Base-by-base conservation (phyloP, 2,888 invertebrate species). In the Clitarchus hookeri region DNA sequence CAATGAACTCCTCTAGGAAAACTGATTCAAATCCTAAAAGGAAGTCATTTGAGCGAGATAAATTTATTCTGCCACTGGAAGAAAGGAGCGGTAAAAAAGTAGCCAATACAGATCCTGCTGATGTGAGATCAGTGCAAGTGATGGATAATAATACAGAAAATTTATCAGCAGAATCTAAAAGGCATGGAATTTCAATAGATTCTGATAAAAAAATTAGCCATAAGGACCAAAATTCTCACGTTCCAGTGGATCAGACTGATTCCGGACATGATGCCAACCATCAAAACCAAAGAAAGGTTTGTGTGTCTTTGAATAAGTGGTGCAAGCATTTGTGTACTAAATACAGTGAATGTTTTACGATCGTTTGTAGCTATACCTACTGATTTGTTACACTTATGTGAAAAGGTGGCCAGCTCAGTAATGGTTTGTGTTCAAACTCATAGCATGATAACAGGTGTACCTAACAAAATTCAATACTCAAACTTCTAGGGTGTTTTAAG, bases 1-100 rank as follows among this genome's bases (percentile, higher is more conserved):
- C 65, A n/a, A 19, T 23, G n/a, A 65, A 65, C 23, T 65, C 65
- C 16, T 8, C n/a, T 23, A 65, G 16, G n/a, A 65, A 65, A 8
- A 65, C 3, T 65, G n/a, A 65, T 65, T 65, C n/a, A 19, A 65
- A 19, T 65, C 65, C 65, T 65, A 65, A 65, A n/a, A 65, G 65
- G 19, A 82, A 23, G 82, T 82, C 82, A 27, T 82, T 82, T 27
- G 87, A 87, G 9, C 85, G 82, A 44, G 86, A 84, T 23, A 87
- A 87, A 78, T 86, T 88, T 26, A 88, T 88, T 26, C 85, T 87
- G 12, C 88, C 88, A 3, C 77, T 88, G 54, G 88, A 85, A 6
- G 65, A 65, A 65, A 23, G n/a, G 16, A 19, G 8, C 8, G n/a
- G 16, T 65, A 65, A 65, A 65, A 65, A n/a, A 23, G 65, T 23